Evolutionary conservation across 53 echinoderm and acorn worm species (phyloP).

Genomic region (Astropecten irregularis): DNA sequence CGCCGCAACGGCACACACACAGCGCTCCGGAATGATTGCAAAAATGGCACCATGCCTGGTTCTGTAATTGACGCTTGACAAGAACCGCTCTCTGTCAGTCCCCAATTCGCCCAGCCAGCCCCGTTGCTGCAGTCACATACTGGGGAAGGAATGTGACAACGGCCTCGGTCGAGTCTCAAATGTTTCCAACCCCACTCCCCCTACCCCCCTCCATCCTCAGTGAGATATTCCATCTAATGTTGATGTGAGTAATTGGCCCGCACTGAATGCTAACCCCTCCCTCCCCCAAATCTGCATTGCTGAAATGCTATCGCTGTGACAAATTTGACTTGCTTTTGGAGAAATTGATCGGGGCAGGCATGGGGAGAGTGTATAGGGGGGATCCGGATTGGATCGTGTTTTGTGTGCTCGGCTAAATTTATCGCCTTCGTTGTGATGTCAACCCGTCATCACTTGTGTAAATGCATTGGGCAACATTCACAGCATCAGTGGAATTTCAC

Average conservation of each 20-base stretch:
- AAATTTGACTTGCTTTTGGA: constrained; percentile 16
- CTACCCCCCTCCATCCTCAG: too few relatives aligned
- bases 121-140: background rate
- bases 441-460: too few relatives aligned
- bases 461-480: too few relatives aligned
- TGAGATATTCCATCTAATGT: constrained; percentile 13
- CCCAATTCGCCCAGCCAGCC: too few relatives aligned
- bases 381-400: too few relatives aligned
- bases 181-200: too few relatives aligned
- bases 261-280: constrained; percentile 18
- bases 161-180: too few relatives aligned
- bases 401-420: background rate
- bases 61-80: constrained; percentile 34
- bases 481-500: too few relatives aligned
- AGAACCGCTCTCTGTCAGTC: background rate
- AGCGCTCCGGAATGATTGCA: constrained; percentile 33
- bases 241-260: constrained; percentile 23
- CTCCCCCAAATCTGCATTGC: constrained; percentile 14
- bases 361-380: background rate
- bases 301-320: background rate
- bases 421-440: too few relatives aligned
- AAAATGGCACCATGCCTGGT: constrained; percentile 51
- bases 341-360: background rate
- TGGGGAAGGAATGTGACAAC: constrained; percentile 31
- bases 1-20: constrained; percentile 21